Percentiles rank a stretch among this genome's conserved stretches.
Evolutionary conservation across 2,797 vertebrate species (phyloP).

Genomic region (Crenuchus spilurus): DNA sequence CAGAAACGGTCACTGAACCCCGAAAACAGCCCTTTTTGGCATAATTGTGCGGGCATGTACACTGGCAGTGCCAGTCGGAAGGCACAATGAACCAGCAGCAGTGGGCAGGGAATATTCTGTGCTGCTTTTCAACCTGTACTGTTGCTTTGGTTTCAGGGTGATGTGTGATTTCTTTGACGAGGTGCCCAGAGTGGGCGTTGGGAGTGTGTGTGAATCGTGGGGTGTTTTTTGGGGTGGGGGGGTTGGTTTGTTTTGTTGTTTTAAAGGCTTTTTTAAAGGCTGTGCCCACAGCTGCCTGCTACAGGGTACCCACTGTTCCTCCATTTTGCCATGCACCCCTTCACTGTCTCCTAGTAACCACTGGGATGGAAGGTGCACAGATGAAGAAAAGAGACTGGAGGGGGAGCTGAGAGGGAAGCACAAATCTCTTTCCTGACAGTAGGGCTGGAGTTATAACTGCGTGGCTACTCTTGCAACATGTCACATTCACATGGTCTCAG

Average conservation of each 20-base stretch:
- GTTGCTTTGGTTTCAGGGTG: conserved; percentile 58
- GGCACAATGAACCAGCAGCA: conserved; percentile 23
- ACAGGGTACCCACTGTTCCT: conserved; percentile 55
- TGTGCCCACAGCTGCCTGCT: conserved; percentile 58
- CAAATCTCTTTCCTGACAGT: conserved; percentile 43
- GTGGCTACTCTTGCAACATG: conserved; percentile 21
- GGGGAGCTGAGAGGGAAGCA: conserved; percentile 34
- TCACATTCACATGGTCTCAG: conserved; percentile 21
- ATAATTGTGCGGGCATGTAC: background rate
- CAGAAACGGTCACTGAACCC: no score
- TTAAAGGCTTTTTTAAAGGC: conserved; percentile 6
- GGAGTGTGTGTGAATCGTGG: background rate
- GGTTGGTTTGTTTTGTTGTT: background rate
- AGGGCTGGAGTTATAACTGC: conserved; percentile 19
- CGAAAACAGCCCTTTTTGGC: no score
- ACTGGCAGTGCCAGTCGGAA: background rate
- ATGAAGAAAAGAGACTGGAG: conserved; percentile 31
- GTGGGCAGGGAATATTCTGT: conserved; percentile 47
- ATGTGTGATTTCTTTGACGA: conserved; percentile 4
- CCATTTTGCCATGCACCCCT: conserved; percentile 49
- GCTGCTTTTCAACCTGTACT: conserved; percentile 37
- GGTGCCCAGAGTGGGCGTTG: background rate
- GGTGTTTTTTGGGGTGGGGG: background rate
- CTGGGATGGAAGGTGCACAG: conserved; percentile 53
- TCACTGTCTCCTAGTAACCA: conserved; percentile 60